Conservation (phyloP, 2,888 invertebrate species). For the Eupithecia abbreviata region DNA sequence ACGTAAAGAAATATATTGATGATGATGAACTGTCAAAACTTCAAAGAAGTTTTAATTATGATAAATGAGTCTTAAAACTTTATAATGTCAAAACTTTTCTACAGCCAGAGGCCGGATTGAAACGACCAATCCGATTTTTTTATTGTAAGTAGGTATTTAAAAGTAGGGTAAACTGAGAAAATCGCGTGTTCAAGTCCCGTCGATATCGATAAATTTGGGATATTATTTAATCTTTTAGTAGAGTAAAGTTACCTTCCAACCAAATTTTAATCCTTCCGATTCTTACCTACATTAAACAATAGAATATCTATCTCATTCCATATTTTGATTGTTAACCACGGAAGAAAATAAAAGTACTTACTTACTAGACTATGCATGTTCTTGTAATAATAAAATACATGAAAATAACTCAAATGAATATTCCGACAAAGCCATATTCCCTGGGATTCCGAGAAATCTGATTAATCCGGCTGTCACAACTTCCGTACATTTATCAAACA, state of each 20-base stretch:
- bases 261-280: background rate
- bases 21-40: background rate
- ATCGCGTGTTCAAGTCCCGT: too few relatives aligned
- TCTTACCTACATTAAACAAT: background rate
- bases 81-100: constrained; percentile 3
- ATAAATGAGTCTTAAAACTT: constrained; percentile 1
- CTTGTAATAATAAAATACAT: background rate
- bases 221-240: background rate
- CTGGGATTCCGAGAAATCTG: constrained; percentile 41
- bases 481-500: constrained; percentile 59
- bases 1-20: background rate
- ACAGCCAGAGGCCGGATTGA: background rate
- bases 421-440: constrained; percentile 38
- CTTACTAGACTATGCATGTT: background rate
- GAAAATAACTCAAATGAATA: constrained; percentile 25
- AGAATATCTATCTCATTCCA: background rate
- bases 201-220: too few relatives aligned
- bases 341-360: background rate
- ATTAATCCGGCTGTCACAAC: constrained; percentile 54
- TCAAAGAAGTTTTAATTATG: background rate
- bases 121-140: background rate
- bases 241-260: background rate
- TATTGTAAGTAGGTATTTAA: background rate
- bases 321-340: background rate
- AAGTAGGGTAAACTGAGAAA: background rate